A percentile compares a stretch with the other conserved stretches of the same genome.
Conservation (phyloP, 2,888 invertebrate species). For the Drosophila ochracea region DNA sequence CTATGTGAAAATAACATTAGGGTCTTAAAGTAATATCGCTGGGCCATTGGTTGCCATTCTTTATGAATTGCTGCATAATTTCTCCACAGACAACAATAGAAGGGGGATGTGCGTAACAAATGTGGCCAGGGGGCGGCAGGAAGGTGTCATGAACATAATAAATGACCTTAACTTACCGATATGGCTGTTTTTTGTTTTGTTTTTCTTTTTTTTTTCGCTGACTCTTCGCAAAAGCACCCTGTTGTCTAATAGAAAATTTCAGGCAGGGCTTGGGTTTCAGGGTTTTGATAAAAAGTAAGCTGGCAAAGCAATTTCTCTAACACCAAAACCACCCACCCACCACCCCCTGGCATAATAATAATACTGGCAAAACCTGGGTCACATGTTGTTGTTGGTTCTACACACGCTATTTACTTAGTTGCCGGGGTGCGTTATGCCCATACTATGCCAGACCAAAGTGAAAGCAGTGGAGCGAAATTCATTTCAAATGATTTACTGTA, state of each 20-base stretch:
- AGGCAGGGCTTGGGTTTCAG: slow-evolving; percentile 12
- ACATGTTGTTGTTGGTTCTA: slow-evolving; percentile 59
- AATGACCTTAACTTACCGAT: slow-evolving; percentile 76
- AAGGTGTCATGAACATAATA: slow-evolving; percentile 78
- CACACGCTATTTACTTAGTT: slow-evolving; percentile 71
- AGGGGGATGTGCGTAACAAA: slow-evolving; percentile 58
- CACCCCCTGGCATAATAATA: slow-evolving; percentile 31
- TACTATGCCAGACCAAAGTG: slow-evolving; percentile 38
- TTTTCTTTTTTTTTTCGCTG: slow-evolving; percentile 56
- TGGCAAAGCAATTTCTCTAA: slow-evolving; percentile 51
- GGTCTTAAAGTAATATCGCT: slow-evolving; percentile 44
- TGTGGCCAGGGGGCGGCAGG: slow-evolving; percentile 59
- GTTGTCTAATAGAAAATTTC: slow-evolving; percentile 75
- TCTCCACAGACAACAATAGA: slow-evolving; percentile 55
- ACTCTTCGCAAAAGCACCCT: slow-evolving; percentile 66
- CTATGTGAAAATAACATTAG: slow-evolving; percentile 57
- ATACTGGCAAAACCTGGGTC: slow-evolving; percentile 32
- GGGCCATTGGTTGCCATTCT: slow-evolving; percentile 46
- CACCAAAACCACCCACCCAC: slow-evolving; percentile 21
- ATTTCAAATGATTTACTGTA: slow-evolving; percentile 83
- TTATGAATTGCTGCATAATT: slow-evolving; percentile 80
- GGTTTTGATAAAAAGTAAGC: slow-evolving; percentile 45
- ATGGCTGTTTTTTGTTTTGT: slow-evolving; percentile 48
- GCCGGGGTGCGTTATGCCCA: slow-evolving; percentile 33
- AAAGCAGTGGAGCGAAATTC: slow-evolving; percentile 72